Evolutionary conservation across 2,888 invertebrate species (phyloP).

Genomic region (Drosophila peninsularis): DNA sequence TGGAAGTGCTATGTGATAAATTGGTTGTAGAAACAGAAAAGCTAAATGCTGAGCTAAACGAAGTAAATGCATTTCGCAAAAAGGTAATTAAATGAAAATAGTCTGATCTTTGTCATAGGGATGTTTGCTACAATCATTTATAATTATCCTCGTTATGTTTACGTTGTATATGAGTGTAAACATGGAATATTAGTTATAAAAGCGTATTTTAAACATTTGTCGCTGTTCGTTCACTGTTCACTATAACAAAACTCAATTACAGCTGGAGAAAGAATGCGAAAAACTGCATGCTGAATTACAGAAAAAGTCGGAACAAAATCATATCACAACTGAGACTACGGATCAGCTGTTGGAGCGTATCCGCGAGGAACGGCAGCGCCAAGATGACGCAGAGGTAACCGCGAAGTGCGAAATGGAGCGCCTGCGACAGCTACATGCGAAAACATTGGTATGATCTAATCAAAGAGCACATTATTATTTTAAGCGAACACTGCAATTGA

Average conservation of each 20-base stretch:
- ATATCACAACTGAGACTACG: slow-evolving; percentile 85
- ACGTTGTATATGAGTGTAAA: slow-evolving; percentile 1
- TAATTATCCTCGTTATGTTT: not conserved
- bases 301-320: slow-evolving; percentile 59
- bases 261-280: slow-evolving; percentile 86
- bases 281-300: slow-evolving; percentile 83
- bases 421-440: slow-evolving; percentile 73
- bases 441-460: slow-evolving; percentile 70
- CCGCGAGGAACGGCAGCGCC: slow-evolving; percentile 86
- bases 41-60: slow-evolving; percentile 86
- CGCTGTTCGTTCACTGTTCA: not conserved
- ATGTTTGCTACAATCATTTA: not conserved
- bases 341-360: slow-evolving; percentile 86
- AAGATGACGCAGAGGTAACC: slow-evolving; percentile 74
- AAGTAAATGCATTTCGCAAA: slow-evolving; percentile 84
- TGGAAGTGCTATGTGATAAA: slow-evolving; percentile 87
- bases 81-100: slow-evolving; percentile 61
- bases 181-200: slow-evolving; percentile 1
- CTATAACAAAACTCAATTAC: slow-evolving; percentile 17
- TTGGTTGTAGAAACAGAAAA: slow-evolving; percentile 89
- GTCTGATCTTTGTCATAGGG: not conserved
- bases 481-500: not conserved
- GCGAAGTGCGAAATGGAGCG: slow-evolving; percentile 80
- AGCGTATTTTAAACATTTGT: not conserved
- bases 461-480: not conserved